Evolutionary conservation across 2,113 vertebrate genomes (phyloP).

Genomic region (Electrona antarctica): DNA sequence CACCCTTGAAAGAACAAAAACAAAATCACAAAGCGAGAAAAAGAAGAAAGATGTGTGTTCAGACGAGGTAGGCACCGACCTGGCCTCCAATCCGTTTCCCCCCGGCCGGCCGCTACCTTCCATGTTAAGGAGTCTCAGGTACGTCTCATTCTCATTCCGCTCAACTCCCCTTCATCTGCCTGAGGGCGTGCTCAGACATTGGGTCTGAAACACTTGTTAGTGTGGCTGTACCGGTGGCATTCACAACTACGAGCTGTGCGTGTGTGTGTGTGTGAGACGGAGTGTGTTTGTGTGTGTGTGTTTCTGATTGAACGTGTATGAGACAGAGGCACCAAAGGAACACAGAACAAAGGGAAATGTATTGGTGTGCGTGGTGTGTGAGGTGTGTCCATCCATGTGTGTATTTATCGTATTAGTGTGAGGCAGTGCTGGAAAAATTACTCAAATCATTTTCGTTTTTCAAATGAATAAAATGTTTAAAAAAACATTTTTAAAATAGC

Average conservation of each 20-base stretch:
- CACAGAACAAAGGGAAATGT: not conserved
- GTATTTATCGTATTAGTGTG: no score
- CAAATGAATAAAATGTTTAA: no score
- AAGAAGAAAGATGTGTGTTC: no score
- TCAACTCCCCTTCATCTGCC: constrained; percentile 45
- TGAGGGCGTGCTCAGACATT: constrained; percentile 23
- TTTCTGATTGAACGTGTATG: not conserved
- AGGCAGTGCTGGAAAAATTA: no score
- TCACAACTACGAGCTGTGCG: constrained; percentile 38
- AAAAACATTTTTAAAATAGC: no score
- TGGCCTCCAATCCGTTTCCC: constrained; percentile 15
- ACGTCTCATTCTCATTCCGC: constrained; percentile 53
- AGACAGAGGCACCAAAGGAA: not conserved
- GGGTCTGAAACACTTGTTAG: constrained; percentile 62
- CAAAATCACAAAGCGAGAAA: no score
- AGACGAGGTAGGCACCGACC: constrained; percentile 11
- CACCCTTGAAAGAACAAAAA: not conserved
- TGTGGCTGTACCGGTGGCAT: constrained; percentile 54
- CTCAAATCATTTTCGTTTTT: no score
- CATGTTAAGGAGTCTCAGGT: constrained; percentile 48
- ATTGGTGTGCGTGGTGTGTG: not conserved
- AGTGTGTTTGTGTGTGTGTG: constrained; percentile 4
- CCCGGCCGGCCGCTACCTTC: constrained; percentile 15
- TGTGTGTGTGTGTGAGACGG: constrained; percentile 34
- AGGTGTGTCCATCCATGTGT: not conserved